A percentile compares a stretch with the other conserved stretches of the same genome.
Evolutionary conservation across 64 coral and sea anemone species (phyloP).

Genomic region (Pachyseris speciosa): DNA sequence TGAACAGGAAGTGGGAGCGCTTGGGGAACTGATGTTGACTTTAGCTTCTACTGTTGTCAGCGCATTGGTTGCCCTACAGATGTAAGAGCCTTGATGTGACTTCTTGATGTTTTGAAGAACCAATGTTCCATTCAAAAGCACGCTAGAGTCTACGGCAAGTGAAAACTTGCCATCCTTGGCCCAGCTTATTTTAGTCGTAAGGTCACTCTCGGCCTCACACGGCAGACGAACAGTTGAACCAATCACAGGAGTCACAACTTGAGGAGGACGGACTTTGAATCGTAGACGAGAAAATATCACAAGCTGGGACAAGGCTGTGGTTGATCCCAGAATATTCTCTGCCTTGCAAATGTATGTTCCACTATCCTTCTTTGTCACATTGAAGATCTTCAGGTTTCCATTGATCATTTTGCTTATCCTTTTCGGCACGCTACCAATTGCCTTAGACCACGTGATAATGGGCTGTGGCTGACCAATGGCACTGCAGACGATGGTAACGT

Average conservation of each 20-base stretch:
- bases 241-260: neutral
- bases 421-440: neutral
- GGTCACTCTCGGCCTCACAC: neutral
- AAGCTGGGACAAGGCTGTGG: neutral
- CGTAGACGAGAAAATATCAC: neutral
- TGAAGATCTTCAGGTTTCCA: neutral
- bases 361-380: neutral
- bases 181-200: no score
- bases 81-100: no score
- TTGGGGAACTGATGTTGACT: no score
- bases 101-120: no score
- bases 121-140: no score
- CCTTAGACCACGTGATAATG: conserved; percentile 36
- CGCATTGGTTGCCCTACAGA: no score
- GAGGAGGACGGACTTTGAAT: neutral
- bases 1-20: no score
- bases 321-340: conserved; percentile 10
- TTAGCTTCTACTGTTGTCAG: no score
- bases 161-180: no score
- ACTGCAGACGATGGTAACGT: neutral
- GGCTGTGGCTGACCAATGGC: conserved; percentile 12
- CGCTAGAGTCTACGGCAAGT: no score
- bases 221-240: neutral
- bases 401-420: neutral
- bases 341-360: conserved; percentile 50